phyloP scores from a whole-genome alignment of 2,113 vertebrate species.

The Melanocharis versteri region DNA sequence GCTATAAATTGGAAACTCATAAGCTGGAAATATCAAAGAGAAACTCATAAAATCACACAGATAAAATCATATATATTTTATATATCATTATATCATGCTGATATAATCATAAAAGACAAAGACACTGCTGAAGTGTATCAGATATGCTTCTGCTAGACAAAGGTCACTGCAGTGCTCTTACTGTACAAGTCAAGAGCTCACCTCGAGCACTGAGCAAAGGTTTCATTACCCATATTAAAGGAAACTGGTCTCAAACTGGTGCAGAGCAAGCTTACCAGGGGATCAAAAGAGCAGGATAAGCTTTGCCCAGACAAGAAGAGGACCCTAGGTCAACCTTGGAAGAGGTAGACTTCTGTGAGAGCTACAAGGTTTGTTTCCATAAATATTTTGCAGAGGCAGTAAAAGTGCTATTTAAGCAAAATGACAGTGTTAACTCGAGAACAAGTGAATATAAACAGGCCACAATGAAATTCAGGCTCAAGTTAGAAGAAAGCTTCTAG shows the following conservation, averaged over 20 bases:
- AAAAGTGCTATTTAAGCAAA: not conserved
- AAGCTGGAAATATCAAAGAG: not conserved
- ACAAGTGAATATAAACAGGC: constrained; percentile 30
- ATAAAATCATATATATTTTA: not conserved
- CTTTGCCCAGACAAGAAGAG: not conserved
- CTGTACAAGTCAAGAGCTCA: not conserved
- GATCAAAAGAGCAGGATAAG: not conserved
- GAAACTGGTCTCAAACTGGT: not conserved
- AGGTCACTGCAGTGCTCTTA: not conserved
- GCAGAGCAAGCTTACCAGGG: not conserved
- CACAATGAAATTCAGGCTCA: not conserved
- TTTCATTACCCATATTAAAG: not conserved
- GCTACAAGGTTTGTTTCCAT: not conserved
- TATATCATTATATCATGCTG: not conserved
- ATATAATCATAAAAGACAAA: not conserved
- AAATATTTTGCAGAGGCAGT: not conserved
- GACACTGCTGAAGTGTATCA: not conserved
- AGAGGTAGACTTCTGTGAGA: not conserved
- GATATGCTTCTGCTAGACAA: not conserved
- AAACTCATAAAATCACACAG: not conserved
- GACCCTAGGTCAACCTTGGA: not conserved
- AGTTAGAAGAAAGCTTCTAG: not conserved
- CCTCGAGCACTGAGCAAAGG: not conserved
- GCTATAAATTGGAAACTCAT: not conserved
- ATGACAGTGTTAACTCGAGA: not conserved